Evolutionary conservation across 2,888 invertebrate genomes (phyloP).

Genomic region (Fabriciana adippe): DNA sequence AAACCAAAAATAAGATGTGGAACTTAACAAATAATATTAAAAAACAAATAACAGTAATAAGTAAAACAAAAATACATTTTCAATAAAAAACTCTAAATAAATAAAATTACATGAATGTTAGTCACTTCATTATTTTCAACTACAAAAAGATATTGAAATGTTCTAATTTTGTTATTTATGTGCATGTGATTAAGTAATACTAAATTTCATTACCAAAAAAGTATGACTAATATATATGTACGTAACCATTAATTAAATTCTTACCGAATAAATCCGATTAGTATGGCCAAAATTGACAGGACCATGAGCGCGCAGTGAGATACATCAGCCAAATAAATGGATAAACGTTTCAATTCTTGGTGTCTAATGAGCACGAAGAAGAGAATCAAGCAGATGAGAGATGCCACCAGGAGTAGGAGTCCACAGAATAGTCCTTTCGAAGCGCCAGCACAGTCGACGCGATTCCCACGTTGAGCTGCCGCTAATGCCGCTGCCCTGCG

Average conservation of each 20-base stretch:
- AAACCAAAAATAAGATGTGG: conserved; percentile 46
- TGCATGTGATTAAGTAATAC: background rate
- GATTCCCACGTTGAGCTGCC: conserved; percentile 90
- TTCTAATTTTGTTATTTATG: too few species aligned
- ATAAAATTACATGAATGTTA: too few species aligned
- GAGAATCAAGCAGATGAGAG: conserved; percentile 95
- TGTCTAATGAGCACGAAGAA: conserved; percentile 97
- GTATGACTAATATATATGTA: background rate
- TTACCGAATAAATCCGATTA: conserved; percentile 95
- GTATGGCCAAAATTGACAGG: conserved; percentile 93
- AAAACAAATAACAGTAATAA: conserved; percentile 21
- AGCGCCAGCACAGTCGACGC: conserved; percentile 97
- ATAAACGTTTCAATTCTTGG: conserved; percentile 90
- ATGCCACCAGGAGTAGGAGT: conserved; percentile 92
- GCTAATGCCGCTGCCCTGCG: conserved; percentile 93
- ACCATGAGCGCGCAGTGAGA: conserved; percentile 95
- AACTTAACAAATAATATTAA: conserved; percentile 34
- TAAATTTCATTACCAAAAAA: too few species aligned
- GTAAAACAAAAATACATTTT: conserved; percentile 1
- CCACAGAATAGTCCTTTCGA: conserved; percentile 97
- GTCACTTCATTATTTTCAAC: too few species aligned
- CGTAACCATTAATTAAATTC: conserved; percentile 41
- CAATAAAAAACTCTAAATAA: background rate
- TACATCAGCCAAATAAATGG: conserved; percentile 95
- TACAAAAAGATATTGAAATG: too few species aligned